phyloP scores from a whole-genome alignment of 2,888 invertebrate genomes.

The Ophonus ardosiacus region DNA sequence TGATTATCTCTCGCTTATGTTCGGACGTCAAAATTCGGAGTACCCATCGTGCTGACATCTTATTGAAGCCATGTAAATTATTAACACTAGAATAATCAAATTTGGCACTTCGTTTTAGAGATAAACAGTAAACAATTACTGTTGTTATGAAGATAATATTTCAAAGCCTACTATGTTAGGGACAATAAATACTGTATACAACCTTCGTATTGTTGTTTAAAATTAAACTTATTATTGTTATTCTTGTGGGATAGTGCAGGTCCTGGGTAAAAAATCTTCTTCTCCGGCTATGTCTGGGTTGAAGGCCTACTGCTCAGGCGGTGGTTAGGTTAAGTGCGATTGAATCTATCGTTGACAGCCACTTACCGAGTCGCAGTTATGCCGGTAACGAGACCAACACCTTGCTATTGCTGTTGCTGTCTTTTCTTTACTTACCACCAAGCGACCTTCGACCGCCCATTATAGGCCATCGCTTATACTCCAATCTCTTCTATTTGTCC shows the following conservation, averaged over 20 bases:
- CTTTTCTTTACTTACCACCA: background rate
- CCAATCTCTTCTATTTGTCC: background rate
- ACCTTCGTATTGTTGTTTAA: too few species aligned
- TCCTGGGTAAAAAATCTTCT: background rate
- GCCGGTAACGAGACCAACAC: constrained; percentile 40
- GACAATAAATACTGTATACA: too few species aligned
- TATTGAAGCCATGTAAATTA: too few species aligned
- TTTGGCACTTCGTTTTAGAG: too few species aligned
- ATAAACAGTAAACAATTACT: too few species aligned
- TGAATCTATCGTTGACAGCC: constrained; percentile 40
- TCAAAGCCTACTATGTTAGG: too few species aligned
- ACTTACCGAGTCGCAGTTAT: constrained; percentile 38
- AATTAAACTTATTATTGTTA: background rate
- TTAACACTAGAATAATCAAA: too few species aligned
- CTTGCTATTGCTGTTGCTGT: background rate
- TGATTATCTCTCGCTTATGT: too few species aligned
- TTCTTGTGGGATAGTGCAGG: background rate
- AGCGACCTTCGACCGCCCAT: constrained; percentile 4
- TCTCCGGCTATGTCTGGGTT: background rate
- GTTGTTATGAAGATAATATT: too few species aligned
- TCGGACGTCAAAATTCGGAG: too few species aligned
- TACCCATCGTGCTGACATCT: too few species aligned
- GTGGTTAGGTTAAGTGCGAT: constrained; percentile 24
- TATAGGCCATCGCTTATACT: background rate
- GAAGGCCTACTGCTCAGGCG: background rate